A percentile compares a stretch with the other conserved stretches of the same genome.
phyloP scores from a whole-genome alignment of 2,113 vertebrate species.

The Ceyx melanurus region DNA sequence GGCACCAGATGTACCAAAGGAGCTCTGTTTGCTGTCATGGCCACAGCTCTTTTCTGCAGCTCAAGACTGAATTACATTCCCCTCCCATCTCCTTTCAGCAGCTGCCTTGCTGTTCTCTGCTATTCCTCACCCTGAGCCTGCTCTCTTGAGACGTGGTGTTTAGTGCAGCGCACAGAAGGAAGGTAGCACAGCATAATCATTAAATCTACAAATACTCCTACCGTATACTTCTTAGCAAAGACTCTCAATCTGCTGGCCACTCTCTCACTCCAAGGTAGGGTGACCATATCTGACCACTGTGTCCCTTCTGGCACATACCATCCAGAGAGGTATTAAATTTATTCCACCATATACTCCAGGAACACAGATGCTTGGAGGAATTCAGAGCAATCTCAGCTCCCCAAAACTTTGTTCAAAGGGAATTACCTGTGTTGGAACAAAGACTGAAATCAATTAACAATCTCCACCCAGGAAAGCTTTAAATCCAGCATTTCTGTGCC shows the following conservation, averaged over 20 bases:
- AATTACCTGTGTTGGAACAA: neutral
- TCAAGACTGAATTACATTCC: neutral
- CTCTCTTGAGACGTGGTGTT: neutral
- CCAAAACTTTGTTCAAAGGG: neutral
- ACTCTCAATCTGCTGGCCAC: neutral
- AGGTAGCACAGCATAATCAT: rapidly evolving
- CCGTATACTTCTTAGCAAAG: neutral
- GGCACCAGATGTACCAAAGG: neutral
- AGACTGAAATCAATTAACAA: neutral
- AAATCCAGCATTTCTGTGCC: neutral
- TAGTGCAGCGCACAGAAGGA: neutral
- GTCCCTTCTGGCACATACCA: neutral
- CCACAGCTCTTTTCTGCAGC: neutral
- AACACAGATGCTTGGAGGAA: neutral
- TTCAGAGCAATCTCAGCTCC: neutral
- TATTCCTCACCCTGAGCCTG: neutral
- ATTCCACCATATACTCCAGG: neutral
- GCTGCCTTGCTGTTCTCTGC: neutral
- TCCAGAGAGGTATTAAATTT: neutral
- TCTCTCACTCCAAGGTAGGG: rapidly evolving
- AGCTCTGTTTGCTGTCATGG: neutral
- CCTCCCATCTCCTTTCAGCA: neutral
- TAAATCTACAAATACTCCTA: neutral
- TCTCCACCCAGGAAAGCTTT: neutral
- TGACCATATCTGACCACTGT: rapidly evolving